A percentile compares a stretch with the other conserved stretches of the same genome.
These are phyloP conservation scores for Phoeniculus purpureus DNA, from an alignment of 2,797 vertebrate genomes.

Conservation along the genomic window DNA sequence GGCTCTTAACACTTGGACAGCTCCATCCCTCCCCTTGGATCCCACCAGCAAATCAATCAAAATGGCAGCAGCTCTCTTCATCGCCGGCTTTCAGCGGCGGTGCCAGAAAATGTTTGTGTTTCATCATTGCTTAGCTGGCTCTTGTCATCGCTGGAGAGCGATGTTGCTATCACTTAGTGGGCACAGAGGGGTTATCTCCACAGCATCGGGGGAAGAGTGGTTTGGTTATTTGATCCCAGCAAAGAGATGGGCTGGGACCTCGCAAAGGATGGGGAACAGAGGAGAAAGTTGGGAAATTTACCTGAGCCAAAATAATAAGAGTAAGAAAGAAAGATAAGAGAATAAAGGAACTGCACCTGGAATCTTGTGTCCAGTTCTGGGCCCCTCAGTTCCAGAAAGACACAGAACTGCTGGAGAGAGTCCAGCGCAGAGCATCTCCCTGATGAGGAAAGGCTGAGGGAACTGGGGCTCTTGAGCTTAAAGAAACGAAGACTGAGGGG, in stretches of 20 bases:
- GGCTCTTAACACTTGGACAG: slow-evolving; percentile 39
- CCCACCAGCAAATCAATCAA: slow-evolving; percentile 53
- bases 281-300: not conserved
- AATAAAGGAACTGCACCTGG: not conserved
- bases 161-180: slow-evolving; percentile 21
- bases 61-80: slow-evolving; percentile 4
- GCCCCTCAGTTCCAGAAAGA: no score
- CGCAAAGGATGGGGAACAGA: not conserved
- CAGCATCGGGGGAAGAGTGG: not conserved
- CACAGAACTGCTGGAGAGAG: no score
- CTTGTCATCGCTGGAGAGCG: slow-evolving; percentile 24
- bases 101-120: slow-evolving; percentile 13
- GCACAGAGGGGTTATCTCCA: not conserved
- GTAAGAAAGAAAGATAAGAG: not conserved
- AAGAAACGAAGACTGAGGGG: no score
- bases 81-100: not conserved
- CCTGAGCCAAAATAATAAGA: not conserved
- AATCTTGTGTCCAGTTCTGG: no score
- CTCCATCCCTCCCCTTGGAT: slow-evolving; percentile 40
- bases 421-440: no score
- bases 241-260: not conserved
- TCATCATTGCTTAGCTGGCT: slow-evolving; percentile 9
- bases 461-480: no score
- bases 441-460: no score
- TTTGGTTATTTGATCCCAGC: not conserved